A percentile compares a stretch with the other conserved stretches of the same genome.
Evolutionary conservation across 2,113 vertebrate genomes (phyloP).

Genomic region (Odocoileus virginianus): DNA sequence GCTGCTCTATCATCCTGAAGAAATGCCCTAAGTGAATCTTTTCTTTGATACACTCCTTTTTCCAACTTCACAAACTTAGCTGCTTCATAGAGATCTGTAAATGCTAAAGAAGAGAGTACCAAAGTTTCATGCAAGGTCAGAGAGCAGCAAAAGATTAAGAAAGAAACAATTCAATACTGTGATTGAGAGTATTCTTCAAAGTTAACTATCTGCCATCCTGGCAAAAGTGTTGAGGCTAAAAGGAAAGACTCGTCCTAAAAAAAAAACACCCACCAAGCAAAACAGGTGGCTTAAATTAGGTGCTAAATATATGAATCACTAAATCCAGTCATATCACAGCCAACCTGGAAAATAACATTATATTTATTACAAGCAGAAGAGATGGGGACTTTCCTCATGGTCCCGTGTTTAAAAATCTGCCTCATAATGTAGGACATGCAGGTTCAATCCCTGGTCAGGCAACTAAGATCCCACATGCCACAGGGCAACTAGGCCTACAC

Average conservation of each 20-base stretch:
- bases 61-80: neutral
- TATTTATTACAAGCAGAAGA: neutral
- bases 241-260: neutral
- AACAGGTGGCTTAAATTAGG: neutral
- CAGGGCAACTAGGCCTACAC: neutral
- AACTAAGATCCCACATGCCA: neutral
- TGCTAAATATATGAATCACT: neutral
- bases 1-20: neutral
- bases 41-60: neutral
- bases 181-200: neutral
- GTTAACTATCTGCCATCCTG: neutral
- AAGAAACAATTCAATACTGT: neutral
- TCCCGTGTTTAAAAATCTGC: neutral
- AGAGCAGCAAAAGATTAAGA: neutral
- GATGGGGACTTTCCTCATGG: neutral
- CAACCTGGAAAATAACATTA: constrained; percentile 8
- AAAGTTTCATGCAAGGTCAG: neutral
- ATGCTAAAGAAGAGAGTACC: neutral
- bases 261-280: neutral
- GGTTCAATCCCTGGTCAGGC: neutral
- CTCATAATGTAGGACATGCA: neutral
- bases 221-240: neutral
- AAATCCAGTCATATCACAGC: neutral
- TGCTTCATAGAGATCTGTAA: neutral
- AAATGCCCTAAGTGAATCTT: neutral